Conservation (phyloP, 1,140 invertebrate species). For the Sycobia sp. region DNA sequence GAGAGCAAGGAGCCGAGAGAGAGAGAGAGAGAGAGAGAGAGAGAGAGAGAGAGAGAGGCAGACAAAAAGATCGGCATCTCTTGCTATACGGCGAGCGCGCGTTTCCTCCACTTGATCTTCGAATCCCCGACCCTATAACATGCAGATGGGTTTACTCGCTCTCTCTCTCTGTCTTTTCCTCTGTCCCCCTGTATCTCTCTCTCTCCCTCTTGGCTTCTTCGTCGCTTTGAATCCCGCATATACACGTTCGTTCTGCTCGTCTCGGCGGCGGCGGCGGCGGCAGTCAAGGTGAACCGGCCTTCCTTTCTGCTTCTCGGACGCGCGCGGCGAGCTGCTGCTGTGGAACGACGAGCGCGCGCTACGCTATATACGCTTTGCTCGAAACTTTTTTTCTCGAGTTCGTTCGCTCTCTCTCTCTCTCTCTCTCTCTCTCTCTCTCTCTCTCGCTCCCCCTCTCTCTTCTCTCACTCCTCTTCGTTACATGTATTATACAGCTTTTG, state of each 20-base stretch:
- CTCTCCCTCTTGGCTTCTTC: conserved; percentile 10
- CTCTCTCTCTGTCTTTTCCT: conserved; percentile 5
- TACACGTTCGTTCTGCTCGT: too few relatives aligned
- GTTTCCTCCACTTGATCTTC: conserved; percentile 33
- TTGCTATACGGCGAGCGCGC: too few relatives aligned
- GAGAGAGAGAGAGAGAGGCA: conserved; percentile 6
- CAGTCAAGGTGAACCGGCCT: conserved; percentile 60
- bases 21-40: not conserved
- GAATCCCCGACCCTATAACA: conserved; percentile 39
- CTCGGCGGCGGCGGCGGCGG: conserved; percentile 36
- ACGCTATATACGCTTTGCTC: too few relatives aligned
- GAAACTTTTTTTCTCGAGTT: conserved; percentile 15
- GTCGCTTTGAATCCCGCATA: too few relatives aligned
- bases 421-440: too few relatives aligned
- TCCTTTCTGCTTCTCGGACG: conserved; percentile 35
- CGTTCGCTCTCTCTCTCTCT: too few relatives aligned
- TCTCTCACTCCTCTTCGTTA: not conserved
- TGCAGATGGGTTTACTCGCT: conserved; percentile 22
- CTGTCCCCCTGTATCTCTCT: conserved; percentile 20
- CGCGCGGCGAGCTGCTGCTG: conserved; percentile 6
- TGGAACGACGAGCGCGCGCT: too few relatives aligned
- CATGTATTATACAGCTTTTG: too few relatives aligned
- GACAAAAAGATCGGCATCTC: conserved; percentile 29
- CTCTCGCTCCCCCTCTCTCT: conserved; percentile 22
- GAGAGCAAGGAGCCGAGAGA: too few relatives aligned